Evolutionary conservation across 2,888 invertebrate genomes (phyloP), one percentile per base, ranked within the genome.

Genomic region (Tetropium fuscum): DNA sequence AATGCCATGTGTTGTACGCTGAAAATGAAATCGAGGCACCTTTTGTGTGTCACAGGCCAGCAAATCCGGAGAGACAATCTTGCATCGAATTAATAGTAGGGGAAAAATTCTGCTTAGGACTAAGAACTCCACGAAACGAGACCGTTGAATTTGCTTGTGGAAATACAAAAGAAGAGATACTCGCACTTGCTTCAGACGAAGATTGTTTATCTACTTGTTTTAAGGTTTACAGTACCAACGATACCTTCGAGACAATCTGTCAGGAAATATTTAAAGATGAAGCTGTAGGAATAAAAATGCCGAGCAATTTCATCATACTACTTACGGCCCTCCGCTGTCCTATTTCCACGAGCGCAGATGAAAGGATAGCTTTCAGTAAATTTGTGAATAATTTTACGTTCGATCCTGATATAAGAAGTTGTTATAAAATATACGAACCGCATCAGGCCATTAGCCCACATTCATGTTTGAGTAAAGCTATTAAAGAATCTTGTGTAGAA

Each of bases 321-420:
- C 7, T 48, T 6, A 3, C 16, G 1, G 6, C 30, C 2, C 11
- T 8, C 4, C 8, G 6, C 15, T 48, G 48, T 10, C 10, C 4
- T 4, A 32, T 34, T 16, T 19, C 34, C 2, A 48, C 6, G 11
- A 20, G 4, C n/a, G 4, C 13, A 2, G 30, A 18, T 5, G 48
- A 48, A 18, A 32, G 32, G 18, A 19, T 20, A 30, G 4, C n/a
- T 4, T 19, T 22, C 36, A 13, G 4, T 34, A 16, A 48, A 6
- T 48, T 48, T 20, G 48, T 48, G 16, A 13, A 30, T 8, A 32
- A 32, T 13, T 48, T 16, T 20, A 8, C 34, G n/a, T 32, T 48
- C n/a, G 48, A 48, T 18, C 16, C n/a, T 13, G 34, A 27, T n/a
- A 5, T 11, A 8, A 48, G 16, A 36, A 48, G 48, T 10, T 48